phyloP scores from a whole-genome alignment of 1,140 invertebrate species.

The Drosophila athabasca region DNA sequence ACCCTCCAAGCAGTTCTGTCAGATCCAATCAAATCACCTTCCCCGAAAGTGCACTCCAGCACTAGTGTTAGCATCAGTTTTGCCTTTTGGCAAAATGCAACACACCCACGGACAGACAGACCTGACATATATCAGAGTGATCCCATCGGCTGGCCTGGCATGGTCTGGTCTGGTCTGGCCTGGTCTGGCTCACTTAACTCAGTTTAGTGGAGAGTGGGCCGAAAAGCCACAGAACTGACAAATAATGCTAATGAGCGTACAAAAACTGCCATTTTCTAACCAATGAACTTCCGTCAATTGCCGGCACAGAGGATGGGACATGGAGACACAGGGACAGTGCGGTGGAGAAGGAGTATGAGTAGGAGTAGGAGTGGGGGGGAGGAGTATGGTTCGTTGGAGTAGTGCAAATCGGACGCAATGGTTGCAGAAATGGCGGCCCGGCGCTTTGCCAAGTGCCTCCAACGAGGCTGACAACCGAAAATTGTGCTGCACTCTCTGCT shows the following conservation, averaged over 20 bases:
- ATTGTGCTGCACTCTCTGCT: slow-evolving; percentile 56
- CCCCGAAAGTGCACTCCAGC: slow-evolving; percentile 13
- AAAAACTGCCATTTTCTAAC: slow-evolving; percentile 82
- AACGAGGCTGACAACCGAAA: slow-evolving; percentile 41
- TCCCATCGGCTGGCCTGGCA: slow-evolving; percentile 52
- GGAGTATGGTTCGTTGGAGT: slow-evolving; percentile 2
- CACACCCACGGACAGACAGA: slow-evolving; percentile 15
- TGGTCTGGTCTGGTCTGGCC: too few species aligned
- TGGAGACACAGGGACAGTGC: background rate
- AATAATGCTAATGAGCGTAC: slow-evolving; percentile 82
- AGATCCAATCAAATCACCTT: slow-evolving; percentile 37
- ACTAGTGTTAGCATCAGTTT: background rate
- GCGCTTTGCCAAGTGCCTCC: slow-evolving; percentile 70
- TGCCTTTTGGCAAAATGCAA: slow-evolving; percentile 1
- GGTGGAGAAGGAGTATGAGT: background rate
- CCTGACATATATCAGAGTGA: slow-evolving; percentile 28
- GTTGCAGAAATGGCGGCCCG: slow-evolving; percentile 72
- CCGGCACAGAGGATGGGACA: slow-evolving; percentile 29
- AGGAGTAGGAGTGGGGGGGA: too few species aligned
- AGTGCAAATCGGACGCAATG: slow-evolving; percentile 48
- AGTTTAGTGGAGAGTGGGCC: slow-evolving; percentile 35
- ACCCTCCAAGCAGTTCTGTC: slow-evolving; percentile 10
- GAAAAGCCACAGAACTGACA: slow-evolving; percentile 71
- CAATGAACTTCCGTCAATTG: slow-evolving; percentile 82
- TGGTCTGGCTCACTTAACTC: slow-evolving; percentile 55